Evolutionary conservation across 2,888 invertebrate genomes (phyloP), one percentile per base, ranked within the genome.

Genomic region (Sinelater perroti): DNA sequence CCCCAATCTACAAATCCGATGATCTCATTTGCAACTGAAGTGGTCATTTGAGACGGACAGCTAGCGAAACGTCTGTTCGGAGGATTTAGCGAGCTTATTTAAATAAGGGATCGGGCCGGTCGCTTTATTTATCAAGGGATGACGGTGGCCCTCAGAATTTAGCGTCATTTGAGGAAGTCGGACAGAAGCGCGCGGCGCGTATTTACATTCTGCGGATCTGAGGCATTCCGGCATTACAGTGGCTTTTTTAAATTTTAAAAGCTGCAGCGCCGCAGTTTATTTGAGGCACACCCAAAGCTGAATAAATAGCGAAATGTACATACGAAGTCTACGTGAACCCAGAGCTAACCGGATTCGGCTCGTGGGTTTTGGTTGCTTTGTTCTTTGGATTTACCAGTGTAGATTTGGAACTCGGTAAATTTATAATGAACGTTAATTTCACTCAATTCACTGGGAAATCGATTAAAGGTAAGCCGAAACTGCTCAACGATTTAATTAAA

Each of bases 1-100:
- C 33, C 21, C 40, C 46, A 53, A 45, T 53, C 45, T 53, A 45
- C 53, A 53, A 40, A 42, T 44, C 33, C 53, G 36, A 35, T 36
- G 53, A 53, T 46, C 53, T 53, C 53, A 53, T 53, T 53, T 53
- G 53, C 53, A 53, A 53, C 45, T 53, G 53, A 53, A 53, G 53
- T 53, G 53, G 45, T 20, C 20, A 53, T 53, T 53, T 53, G 45
- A 53, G 17, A 36, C 36, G 53, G 53, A 53, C 46, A 53, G 35
- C 46, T 46, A 53, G 46, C 13, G 53, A 18, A 52, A 44, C 46
- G 53, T 53, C 53, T 53, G 53, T 53, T 46, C 53, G 17, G 24
- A 7, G 53, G 46, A 53, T 53, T 53, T 28, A 30, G 45, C 30
- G 35, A 46, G 36, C 46, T 53, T 53, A 53, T 53, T 53, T 45